These are phyloP conservation scores for Macroramphosus scolopax DNA, from an alignment of 2,797 vertebrate species.

Conservation along the genomic window DNA sequence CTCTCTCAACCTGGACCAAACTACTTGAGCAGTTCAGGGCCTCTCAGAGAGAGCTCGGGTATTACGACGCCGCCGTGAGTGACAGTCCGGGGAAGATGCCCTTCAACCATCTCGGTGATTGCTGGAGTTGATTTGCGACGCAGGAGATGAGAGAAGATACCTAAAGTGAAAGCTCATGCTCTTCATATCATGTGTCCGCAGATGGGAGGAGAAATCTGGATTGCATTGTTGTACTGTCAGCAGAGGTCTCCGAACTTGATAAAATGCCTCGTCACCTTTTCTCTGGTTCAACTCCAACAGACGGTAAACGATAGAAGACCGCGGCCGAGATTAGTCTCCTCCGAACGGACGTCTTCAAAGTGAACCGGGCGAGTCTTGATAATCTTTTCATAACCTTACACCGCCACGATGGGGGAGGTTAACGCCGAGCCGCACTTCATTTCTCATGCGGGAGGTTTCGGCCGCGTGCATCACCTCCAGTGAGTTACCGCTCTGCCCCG, in stretches of 20 bases:
- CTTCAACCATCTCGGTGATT: conserved; percentile 55
- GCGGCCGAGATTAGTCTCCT: conserved; percentile 34
- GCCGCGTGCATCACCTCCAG: conserved; percentile 16
- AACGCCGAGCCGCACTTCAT: conserved; percentile 16
- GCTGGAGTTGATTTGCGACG: conserved; percentile 47
- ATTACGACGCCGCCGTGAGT: conserved; percentile 56
- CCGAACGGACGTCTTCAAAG: conserved; percentile 33
- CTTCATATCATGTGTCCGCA: conserved; percentile 45
- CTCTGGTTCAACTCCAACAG: conserved; percentile 33
- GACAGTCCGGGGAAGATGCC: conserved; percentile 68
- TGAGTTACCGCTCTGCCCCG: conserved; percentile 23
- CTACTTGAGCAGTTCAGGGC: conserved; percentile 21
- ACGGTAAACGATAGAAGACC: conserved; percentile 29
- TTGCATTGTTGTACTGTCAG: conserved; percentile 64
- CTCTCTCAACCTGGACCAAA: conserved; percentile 54
- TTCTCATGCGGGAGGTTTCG: conserved; percentile 14
- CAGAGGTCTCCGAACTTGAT: conserved; percentile 55
- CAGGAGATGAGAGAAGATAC: conserved; percentile 34
- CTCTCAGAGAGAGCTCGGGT: conserved; percentile 17
- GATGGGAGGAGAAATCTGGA: conserved; percentile 50
- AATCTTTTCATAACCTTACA: conserved; percentile 16
- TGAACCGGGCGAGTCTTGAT: conserved; percentile 17
- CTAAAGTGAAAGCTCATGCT: conserved; percentile 46
- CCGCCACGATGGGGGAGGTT: conserved; percentile 13
- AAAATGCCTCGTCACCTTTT: conserved; percentile 50